Base-by-base conservation (phyloP, 2,113 vertebrate genomes). In the Eulemur rufifrons region DNA sequence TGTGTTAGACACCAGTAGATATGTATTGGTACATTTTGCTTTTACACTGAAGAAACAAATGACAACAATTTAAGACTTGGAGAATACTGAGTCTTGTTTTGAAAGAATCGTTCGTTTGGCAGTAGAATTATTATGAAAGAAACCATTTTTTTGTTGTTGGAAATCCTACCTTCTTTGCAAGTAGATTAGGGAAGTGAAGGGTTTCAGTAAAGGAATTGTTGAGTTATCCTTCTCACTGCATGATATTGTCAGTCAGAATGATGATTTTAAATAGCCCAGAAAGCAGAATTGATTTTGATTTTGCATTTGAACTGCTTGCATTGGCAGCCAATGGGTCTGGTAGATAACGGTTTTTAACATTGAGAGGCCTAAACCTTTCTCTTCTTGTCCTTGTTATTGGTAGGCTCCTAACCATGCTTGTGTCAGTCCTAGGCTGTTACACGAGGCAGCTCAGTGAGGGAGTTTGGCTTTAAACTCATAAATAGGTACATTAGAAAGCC, bases 221-320 rank as follows among this genome's bases (percentile, higher is more conserved):
- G 45, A n/a, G 9, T 39, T 78, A 12, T 52, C 39, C 37, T 82
- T 29, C 32, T 71, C 0, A 0, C 15, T n/a, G 45, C n/a, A n/a
- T 29, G 18, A 11, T 76, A 29, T 71, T 84, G 68, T 86, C 74
- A 37, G 3, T 95, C 6, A 68, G 56, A 89, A 86, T 10, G 11
- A 39, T 29, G 11, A 63, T 94, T 86, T 94, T 92, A 78, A 89
- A 61, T 85, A 89, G 39, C 23, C 29, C 20, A 52, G 84, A 82
- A 91, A 86, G 47, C 66, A 86, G 71, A 78, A 86, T 50, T 86
- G 50, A 78, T 90, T 97, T 83, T 80, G 71, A 78, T 78, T 94
- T 92, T 37, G 68, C 47, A 76, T 82, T 63, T 87, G 80, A 89
- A 71, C 39, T 59, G 63, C 91, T 89, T 93, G 27, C 21, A 1